Conservation (phyloP, 2,888 invertebrate species). For the Melanargia galathea region DNA sequence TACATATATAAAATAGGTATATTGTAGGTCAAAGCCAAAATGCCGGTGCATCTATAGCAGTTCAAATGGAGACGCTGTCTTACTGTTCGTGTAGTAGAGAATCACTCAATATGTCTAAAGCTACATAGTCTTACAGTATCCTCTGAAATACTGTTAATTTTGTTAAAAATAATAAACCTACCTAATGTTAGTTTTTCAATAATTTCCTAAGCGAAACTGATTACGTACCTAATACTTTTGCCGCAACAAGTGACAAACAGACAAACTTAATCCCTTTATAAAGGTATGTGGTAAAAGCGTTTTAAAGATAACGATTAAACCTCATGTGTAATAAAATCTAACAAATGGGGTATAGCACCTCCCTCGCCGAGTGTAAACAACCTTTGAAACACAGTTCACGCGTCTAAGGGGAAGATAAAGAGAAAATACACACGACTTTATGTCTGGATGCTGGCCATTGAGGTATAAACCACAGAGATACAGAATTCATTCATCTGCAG, state of each 20-base stretch:
- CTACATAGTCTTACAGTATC: too few species aligned
- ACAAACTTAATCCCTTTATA: background rate
- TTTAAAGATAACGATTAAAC: slow-evolving; percentile 5
- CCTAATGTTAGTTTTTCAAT: too few species aligned
- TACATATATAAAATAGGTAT: too few species aligned
- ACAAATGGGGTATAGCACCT: slow-evolving; percentile 19
- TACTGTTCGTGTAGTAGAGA: too few species aligned
- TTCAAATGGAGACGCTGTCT: too few species aligned
- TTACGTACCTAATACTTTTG: too few species aligned
- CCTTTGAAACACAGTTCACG: slow-evolving; percentile 47
- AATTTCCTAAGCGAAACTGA: too few species aligned
- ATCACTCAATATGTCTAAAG: too few species aligned
- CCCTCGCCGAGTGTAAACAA: slow-evolving; percentile 49
- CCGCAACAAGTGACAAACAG: background rate
- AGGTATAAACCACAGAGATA: background rate
- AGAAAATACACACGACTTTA: slow-evolving; percentile 53
- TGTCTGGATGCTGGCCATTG: slow-evolving; percentile 48
- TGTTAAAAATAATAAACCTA: too few species aligned
- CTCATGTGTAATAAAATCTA: slow-evolving; percentile 25
- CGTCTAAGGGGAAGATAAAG: slow-evolving; percentile 56
- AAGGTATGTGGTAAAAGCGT: background rate
- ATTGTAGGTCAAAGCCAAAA: too few species aligned
- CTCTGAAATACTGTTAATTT: too few species aligned
- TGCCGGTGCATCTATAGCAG: too few species aligned
- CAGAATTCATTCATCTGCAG: background rate